Percentiles rank a stretch among this genome's conserved stretches.
Conservation (phyloP, 2,888 invertebrate species). For the Leucozona laternaria region DNA sequence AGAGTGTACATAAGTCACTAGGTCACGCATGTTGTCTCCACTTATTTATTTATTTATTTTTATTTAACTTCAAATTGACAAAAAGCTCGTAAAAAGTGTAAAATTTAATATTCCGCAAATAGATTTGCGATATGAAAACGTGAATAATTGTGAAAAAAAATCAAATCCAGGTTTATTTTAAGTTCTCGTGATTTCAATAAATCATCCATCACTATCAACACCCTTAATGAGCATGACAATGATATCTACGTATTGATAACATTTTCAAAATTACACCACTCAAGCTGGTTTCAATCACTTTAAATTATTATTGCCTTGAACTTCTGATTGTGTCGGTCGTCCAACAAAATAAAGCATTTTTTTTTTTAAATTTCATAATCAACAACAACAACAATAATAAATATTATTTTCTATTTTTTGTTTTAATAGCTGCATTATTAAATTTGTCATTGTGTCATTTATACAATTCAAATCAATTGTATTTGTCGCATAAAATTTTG, state of each 20-base stretch:
- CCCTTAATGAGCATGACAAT: neutral
- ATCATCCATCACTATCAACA: neutral
- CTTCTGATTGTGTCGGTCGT: neutral
- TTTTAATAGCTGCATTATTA: constrained; percentile 5
- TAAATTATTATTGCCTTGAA: constrained; percentile 7
- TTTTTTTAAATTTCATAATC: neutral
- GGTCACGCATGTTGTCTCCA: too few relatives aligned
- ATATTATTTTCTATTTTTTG: neutral
- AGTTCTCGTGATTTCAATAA: neutral
- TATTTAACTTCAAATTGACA: too few relatives aligned
- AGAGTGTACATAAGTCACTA: too few relatives aligned
- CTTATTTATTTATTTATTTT: too few relatives aligned
- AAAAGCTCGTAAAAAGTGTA: too few relatives aligned
- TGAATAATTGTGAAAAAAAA: neutral
- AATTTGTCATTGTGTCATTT: neutral
- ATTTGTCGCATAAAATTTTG: neutral
- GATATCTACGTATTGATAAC: neutral
- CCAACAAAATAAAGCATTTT: neutral
- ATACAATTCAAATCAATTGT: neutral
- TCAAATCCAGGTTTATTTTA: neutral
- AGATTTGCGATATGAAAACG: too few relatives aligned
- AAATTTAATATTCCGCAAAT: too few relatives aligned
- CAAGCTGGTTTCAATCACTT: neutral
- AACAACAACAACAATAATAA: neutral
- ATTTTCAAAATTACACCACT: neutral